Percentiles rank a stretch among this genome's conserved stretches.
Conservation (phyloP, 1,140 invertebrate species). For the Trichonephila clavata region DNA sequence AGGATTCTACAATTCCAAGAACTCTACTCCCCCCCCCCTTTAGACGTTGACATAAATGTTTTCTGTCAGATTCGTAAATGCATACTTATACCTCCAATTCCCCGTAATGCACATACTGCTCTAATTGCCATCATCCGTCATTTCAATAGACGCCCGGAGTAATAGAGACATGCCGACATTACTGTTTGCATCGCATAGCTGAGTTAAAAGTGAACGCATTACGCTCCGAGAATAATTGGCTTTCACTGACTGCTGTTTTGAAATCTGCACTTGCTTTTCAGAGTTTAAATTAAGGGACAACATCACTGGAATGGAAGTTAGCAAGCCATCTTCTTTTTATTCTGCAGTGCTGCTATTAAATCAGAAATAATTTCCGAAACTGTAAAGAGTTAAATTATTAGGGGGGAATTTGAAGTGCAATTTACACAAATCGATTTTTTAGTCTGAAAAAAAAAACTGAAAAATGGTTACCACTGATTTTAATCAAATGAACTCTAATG, state of each 20-base stretch:
- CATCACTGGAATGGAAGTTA: no score
- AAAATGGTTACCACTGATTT: no score
- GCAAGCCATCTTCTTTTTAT: no score
- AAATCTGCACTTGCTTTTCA: background rate
- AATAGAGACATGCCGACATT: background rate
- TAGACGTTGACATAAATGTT: background rate
- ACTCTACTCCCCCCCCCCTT: background rate
- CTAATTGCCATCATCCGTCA: conserved; percentile 10
- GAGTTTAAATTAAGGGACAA: no score
- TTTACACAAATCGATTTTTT: no score
- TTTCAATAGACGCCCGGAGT: background rate
- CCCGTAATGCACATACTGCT: background rate
- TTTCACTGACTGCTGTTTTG: background rate
- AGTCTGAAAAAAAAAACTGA: no score
- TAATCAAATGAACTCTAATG: background rate
- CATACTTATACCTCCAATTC: background rate
- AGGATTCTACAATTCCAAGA: background rate
- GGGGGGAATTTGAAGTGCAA: no score
- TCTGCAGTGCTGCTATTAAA: no score
- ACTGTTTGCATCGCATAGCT: no score
- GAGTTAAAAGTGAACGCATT: background rate
- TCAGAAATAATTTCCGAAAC: no score
- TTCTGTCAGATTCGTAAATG: background rate
- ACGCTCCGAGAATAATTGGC: background rate
- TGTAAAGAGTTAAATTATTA: no score